Conservation (phyloP, 2,113 vertebrate species). For the Caranx ignobilis region DNA sequence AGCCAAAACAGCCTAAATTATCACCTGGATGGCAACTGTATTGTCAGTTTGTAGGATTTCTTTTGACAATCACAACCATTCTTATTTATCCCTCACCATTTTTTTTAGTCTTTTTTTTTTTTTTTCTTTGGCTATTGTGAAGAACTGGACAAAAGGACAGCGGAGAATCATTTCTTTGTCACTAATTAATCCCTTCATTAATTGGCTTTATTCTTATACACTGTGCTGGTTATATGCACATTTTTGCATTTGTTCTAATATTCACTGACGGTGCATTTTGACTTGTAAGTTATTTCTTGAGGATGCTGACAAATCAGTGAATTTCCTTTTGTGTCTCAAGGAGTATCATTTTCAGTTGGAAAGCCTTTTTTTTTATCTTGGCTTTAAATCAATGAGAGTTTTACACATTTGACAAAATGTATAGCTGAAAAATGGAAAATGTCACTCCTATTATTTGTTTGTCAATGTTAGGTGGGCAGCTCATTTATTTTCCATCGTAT, state of each 20-base stretch:
- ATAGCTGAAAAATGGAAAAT: conserved; percentile 26
- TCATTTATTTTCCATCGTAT: conserved; percentile 43
- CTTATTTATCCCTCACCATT: conserved; percentile 67
- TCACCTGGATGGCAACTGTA: conserved; percentile 68
- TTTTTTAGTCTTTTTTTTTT: neutral
- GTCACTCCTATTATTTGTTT: conserved; percentile 52
- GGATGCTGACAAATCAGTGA: conserved; percentile 46
- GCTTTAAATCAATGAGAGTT: conserved; percentile 46
- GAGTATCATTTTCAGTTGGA: conserved; percentile 44
- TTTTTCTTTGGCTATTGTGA: conserved; percentile 52
- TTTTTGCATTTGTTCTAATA: conserved; percentile 12
- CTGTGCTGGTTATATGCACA: conserved; percentile 31
- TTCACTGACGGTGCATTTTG: conserved; percentile 31
- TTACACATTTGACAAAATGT: conserved; percentile 31
- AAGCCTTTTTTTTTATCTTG: conserved; percentile 13
- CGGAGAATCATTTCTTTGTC: conserved; percentile 60
- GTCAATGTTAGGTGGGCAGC: conserved; percentile 54
- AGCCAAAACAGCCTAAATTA: conserved; percentile 77
- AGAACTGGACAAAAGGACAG: conserved; percentile 55
- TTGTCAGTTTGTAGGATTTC: conserved; percentile 67
- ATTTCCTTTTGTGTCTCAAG: conserved; percentile 23
- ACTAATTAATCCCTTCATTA: conserved; percentile 28
- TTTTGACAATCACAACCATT: conserved; percentile 82
- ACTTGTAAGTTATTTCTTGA: conserved; percentile 45
- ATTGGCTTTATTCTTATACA: conserved; percentile 50